Percentiles rank a stretch among this genome's conserved stretches.
These are phyloP conservation scores for Xiphophorus couchianus DNA, from an alignment of 2,113 vertebrate genomes.

Conservation along the genomic window DNA sequence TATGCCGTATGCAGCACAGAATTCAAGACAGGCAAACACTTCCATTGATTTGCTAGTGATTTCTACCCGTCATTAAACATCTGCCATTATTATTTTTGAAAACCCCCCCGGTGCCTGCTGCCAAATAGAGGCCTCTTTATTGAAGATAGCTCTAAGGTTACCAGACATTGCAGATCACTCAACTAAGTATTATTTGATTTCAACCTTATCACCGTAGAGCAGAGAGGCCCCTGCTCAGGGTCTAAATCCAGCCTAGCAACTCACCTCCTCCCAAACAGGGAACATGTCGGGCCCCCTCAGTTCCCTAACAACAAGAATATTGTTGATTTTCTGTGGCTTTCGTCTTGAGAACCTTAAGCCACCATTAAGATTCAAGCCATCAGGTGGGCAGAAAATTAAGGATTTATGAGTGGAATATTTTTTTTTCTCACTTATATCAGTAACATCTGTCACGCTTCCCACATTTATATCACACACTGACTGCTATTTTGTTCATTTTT, in stretches of 20 bases:
- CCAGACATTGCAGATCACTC: conserved; percentile 19
- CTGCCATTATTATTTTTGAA: not conserved
- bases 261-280: conserved; percentile 50
- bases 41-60: not conserved
- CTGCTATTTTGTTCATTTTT: not conserved
- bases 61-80: not conserved
- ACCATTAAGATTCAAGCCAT: not conserved
- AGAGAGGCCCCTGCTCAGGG: conserved; percentile 53
- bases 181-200: conserved; percentile 15
- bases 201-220: conserved; percentile 58
- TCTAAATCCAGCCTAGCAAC: conserved; percentile 78
- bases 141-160: conserved; percentile 37
- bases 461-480: not conserved
- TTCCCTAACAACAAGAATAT: conserved; percentile 30
- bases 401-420: not conserved
- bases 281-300: conserved; percentile 24
- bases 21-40: not conserved
- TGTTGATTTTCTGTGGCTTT: not conserved
- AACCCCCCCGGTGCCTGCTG: not conserved
- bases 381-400: not conserved
- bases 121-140: not conserved
- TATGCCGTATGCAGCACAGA: not conserved
- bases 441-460: not conserved
- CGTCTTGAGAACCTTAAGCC: not conserved
- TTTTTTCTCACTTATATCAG: not conserved